Evolutionary conservation across 2,888 invertebrate genomes (phyloP).

Genomic region (Xanthorhoe spadicearia): DNA sequence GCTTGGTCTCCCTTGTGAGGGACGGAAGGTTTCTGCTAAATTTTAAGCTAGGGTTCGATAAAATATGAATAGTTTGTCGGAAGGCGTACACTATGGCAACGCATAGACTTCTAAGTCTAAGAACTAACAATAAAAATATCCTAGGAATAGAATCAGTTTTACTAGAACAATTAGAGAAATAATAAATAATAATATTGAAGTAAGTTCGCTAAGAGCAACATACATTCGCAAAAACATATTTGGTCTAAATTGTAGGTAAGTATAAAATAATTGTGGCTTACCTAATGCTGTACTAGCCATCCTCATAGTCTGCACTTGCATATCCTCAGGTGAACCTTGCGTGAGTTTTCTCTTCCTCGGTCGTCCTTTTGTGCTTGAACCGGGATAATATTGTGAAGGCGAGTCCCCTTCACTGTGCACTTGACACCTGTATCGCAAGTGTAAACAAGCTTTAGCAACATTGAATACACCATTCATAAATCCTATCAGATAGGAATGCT

Average conservation of each 20-base stretch:
- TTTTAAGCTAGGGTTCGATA: conserved; percentile 68
- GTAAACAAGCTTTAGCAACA: conserved; percentile 23
- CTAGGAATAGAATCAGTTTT: too few relatives aligned
- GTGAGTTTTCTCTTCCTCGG: conserved; percentile 91
- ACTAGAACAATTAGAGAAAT: background rate
- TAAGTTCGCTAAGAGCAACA: conserved; percentile 22
- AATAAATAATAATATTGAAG: conserved; percentile 6
- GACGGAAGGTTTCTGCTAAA: conserved; percentile 68
- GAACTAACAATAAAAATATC: background rate
- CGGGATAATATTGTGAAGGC: conserved; percentile 87
- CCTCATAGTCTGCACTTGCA: conserved; percentile 88
- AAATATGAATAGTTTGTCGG: conserved; percentile 60
- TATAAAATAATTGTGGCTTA: conserved; percentile 64
- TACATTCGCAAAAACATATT: conserved; percentile 22
- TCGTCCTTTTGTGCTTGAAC: conserved; percentile 89
- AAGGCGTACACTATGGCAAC: conserved; percentile 32
- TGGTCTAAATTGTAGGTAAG: background rate
- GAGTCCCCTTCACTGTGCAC: conserved; percentile 85
- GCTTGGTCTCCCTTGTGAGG: conserved; percentile 71
- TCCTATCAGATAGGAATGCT: conserved; percentile 24
- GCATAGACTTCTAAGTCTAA: background rate
- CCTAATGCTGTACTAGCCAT: conserved; percentile 89
- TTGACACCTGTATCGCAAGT: conserved; percentile 63
- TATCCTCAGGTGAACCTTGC: conserved; percentile 84
- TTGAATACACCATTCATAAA: conserved; percentile 16